phyloP scores from a whole-genome alignment of 92 coral and sea anemone genomes.

The Paramuricea clavata region DNA sequence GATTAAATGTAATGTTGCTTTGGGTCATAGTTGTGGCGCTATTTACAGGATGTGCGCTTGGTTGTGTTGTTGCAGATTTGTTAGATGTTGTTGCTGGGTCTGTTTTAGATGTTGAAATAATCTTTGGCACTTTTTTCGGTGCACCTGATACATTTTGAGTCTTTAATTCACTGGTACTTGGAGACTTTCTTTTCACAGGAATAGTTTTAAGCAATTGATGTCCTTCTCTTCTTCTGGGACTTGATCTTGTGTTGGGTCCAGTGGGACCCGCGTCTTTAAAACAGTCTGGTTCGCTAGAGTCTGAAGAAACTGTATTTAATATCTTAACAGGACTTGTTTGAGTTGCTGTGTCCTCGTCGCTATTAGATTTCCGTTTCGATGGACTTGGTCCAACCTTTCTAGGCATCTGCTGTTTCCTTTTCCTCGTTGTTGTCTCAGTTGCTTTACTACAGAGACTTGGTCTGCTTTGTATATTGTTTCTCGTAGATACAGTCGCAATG shows the following conservation, averaged over 20 bases:
- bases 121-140: neutral
- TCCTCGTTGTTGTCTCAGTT: neutral
- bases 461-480: neutral
- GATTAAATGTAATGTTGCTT: neutral
- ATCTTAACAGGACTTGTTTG: neutral
- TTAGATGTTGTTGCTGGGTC: neutral
- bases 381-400: neutral
- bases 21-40: neutral
- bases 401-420: constrained; percentile 5
- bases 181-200: neutral
- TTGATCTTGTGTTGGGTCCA: neutral
- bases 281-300: neutral
- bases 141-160: neutral
- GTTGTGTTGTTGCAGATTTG: neutral
- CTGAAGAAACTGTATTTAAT: neutral
- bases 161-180: neutral
- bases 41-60: neutral
- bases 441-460: neutral
- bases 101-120: neutral
- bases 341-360: neutral
- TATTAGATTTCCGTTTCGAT: constrained; percentile 8
- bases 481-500: neutral
- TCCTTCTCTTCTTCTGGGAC: neutral
- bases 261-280: neutral
- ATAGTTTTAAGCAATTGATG: neutral